Base-by-base conservation (phyloP, 2,888 invertebrate species). In the Dugesia japonica region DNA sequence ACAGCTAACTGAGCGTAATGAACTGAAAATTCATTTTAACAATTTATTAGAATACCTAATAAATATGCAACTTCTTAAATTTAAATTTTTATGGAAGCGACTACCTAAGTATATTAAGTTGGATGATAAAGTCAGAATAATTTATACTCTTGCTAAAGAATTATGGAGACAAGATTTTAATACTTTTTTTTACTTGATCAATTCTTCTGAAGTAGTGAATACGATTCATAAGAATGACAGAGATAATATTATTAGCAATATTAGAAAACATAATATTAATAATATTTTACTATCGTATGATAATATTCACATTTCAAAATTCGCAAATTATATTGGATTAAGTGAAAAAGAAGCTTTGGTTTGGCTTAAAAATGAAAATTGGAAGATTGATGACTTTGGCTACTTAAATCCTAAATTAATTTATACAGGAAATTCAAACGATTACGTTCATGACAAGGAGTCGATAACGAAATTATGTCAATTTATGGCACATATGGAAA, bases 401-500 rank as follows among this genome's bases (percentile, higher is more conserved):
- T 56, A 9, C n/a, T n/a, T 56, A 7, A 20, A 56, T 56, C 56
- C 56, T 56, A 4, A 4, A 13, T 4, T 20, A 13, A 38, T 17
- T 13, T 17, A 17, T 38, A 4, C n/a, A 56, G 7, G 20, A 23
- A 56, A 56, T 9, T 23, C 56, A 56, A 56, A 13, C 17, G 9
- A 56, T 13, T 56, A 56, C n/a, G 56, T 7, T 23, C 56, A 56
- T 56, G 23, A 56, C 17, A 56, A 56, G 7, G 56, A 56, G 17
- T 56, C 56, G 20, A 56, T 56, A 9, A 56, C 56, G 7, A 56
- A 56, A n/a, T 23, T 56, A 7, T 56, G 56, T 56, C 56, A 56
- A n/a, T 56, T 56, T 56, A 56, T 56, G 56, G 17, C n/a, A 20
- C 56, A 56, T n/a, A 56, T 56, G 56, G 56, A 56, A 56, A 56